Conservation (phyloP, 2,888 invertebrate genomes). For the Hyposoter didymator region DNA sequence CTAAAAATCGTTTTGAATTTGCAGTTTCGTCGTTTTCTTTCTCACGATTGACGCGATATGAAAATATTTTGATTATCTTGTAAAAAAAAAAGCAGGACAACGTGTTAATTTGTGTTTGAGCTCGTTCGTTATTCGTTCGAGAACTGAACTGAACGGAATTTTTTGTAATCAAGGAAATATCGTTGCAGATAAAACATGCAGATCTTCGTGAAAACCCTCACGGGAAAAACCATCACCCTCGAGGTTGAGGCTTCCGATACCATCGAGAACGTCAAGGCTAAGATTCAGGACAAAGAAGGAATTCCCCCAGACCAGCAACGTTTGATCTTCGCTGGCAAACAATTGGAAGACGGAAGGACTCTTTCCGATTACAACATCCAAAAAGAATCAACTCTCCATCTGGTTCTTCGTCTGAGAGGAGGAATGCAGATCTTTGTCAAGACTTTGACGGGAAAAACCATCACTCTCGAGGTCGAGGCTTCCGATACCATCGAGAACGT, state of each 20-base stretch:
- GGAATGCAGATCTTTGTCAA: conserved; percentile 87
- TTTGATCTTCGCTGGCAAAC: conserved; percentile 43
- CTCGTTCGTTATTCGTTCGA: not conserved
- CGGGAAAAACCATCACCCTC: conserved; percentile 38
- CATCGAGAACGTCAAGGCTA: conserved; percentile 39
- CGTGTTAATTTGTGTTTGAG: not conserved
- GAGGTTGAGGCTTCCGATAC: conserved; percentile 41
- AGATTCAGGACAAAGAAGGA: conserved; percentile 38
- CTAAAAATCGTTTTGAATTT: not conserved
- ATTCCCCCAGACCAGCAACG: conserved; percentile 40
- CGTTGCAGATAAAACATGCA: conserved; percentile 88
- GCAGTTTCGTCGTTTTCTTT: not conserved
- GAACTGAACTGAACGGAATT: too few species aligned
- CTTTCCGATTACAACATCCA: conserved; percentile 71
- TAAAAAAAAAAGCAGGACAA: not conserved
- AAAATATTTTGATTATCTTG: not conserved
- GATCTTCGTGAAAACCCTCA: conserved; percentile 86
- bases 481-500: conserved; percentile 86
- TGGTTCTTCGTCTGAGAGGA: conserved; percentile 65
- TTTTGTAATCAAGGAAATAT: not conserved
- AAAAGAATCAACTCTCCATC: conserved; percentile 69
- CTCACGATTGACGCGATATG: not conserved
- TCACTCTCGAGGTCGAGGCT: conserved; percentile 85
- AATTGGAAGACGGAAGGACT: conserved; percentile 64
- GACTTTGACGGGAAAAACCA: conserved; percentile 86